These are phyloP conservation scores for Cyprinus carpio DNA, from an alignment of 2,113 vertebrate genomes.

Conservation along the genomic window DNA sequence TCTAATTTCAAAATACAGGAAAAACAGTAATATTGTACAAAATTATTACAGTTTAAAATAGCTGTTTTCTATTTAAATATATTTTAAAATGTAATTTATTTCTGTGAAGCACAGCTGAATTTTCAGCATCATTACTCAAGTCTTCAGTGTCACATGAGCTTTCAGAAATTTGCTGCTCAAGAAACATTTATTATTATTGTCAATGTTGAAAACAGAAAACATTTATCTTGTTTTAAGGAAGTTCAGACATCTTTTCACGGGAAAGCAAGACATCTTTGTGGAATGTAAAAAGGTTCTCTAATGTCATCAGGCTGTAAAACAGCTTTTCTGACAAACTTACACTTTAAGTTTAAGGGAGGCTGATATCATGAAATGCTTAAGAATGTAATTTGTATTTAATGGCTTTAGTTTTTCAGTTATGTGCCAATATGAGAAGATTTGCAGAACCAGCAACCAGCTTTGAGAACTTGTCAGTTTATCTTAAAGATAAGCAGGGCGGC, in stretches of 20 bases:
- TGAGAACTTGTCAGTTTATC: constrained; percentile 24
- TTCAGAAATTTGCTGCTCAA: neutral
- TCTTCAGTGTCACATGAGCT: too few species aligned
- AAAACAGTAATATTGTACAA: too few species aligned
- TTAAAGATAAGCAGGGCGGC: constrained; percentile 22
- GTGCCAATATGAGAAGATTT: neutral
- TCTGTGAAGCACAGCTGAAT: too few species aligned
- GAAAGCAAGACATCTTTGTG: neutral
- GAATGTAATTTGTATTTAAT: neutral
- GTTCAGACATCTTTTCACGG: neutral
- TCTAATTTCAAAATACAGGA: too few species aligned
- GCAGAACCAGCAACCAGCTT: neutral
- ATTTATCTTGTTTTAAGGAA: neutral
- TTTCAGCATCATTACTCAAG: too few species aligned
- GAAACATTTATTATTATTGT: neutral
- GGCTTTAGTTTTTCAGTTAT: neutral
- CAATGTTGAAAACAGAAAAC: neutral
- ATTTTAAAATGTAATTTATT: too few species aligned
- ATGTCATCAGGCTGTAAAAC: neutral
- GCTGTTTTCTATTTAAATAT: too few species aligned
- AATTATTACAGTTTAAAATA: too few species aligned
- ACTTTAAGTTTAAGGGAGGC: neutral
- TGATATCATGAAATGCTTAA: neutral
- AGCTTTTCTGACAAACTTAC: neutral
- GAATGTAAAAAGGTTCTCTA: neutral